phyloP scores from a whole-genome alignment of 2,797 vertebrate species.

The Sphaeramia orbicularis region DNA sequence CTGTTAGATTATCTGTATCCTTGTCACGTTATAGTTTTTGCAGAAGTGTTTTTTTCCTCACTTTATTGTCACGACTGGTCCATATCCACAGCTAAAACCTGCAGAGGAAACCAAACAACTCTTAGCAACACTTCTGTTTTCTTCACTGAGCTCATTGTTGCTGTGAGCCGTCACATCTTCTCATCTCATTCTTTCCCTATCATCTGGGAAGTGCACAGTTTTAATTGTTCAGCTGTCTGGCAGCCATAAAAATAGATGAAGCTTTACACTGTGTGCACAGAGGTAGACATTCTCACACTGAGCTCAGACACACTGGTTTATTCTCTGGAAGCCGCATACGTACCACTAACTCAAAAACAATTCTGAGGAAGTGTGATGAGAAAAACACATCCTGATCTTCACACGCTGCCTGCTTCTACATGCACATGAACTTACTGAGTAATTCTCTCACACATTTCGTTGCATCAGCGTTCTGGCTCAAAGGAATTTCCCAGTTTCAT shows the following conservation, averaged over 20 bases:
- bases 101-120: slow-evolving; percentile 20
- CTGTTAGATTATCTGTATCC: slow-evolving; percentile 4
- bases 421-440: slow-evolving; percentile 23
- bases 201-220: slow-evolving; percentile 43
- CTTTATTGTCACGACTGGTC: neutral
- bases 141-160: neutral
- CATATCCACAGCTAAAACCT: slow-evolving; percentile 33
- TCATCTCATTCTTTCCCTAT: slow-evolving; percentile 33
- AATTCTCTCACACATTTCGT: slow-evolving; percentile 31
- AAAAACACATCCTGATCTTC: slow-evolving; percentile 64
- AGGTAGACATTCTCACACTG: slow-evolving; percentile 17
- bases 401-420: slow-evolving; percentile 4
- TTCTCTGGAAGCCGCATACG: slow-evolving; percentile 62
- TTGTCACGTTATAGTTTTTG: slow-evolving; percentile 4
- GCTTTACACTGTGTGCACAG: slow-evolving; percentile 39
- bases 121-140: slow-evolving; percentile 15
- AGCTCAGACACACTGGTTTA: slow-evolving; percentile 8
- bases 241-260: slow-evolving; percentile 35
- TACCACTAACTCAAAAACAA: slow-evolving; percentile 62
- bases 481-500: slow-evolving; percentile 74
- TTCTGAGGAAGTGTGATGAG: slow-evolving; percentile 70
- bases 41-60: slow-evolving; percentile 6
- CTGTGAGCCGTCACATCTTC: slow-evolving; percentile 30
- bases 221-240: slow-evolving; percentile 52
- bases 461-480: slow-evolving; percentile 47